These are phyloP conservation scores for Lacanobia wlatinum DNA, from an alignment of 2,888 invertebrate genomes.

Conservation along the genomic window DNA sequence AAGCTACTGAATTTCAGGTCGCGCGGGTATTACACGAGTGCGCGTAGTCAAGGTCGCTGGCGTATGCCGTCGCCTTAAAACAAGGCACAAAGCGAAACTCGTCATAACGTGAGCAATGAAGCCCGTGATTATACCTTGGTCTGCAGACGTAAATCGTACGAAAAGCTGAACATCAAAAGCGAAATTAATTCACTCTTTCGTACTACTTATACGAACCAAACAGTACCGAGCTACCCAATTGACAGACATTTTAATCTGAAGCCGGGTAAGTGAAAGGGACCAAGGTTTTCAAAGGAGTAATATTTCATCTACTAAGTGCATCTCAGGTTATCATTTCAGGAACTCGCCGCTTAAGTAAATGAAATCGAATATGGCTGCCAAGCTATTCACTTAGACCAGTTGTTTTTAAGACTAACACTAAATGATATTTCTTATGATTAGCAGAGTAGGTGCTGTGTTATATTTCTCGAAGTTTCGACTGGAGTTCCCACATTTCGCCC, in stretches of 20 bases:
- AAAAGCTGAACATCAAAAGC: background rate
- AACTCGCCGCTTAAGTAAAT: slow-evolving; percentile 11
- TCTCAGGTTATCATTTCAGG: slow-evolving; percentile 27
- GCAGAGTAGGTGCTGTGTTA: background rate
- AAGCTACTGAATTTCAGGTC: too few relatives aligned
- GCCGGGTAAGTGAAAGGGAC: slow-evolving; percentile 3
- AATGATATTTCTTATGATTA: background rate
- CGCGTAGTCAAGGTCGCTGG: too few relatives aligned
- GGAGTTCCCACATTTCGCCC: background rate
- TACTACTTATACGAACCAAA: background rate
- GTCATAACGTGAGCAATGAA: too few relatives aligned
- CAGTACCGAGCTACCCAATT: background rate
- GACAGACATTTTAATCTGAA: background rate
- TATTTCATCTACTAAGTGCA: slow-evolving; percentile 35
- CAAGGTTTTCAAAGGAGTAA: slow-evolving; percentile 21
- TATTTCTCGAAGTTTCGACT: background rate
- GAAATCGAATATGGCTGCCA: slow-evolving; percentile 21
- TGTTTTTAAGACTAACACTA: background rate
- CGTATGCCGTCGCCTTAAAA: too few relatives aligned
- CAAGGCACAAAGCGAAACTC: too few relatives aligned
- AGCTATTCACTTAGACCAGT: background rate
- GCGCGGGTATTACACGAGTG: too few relatives aligned
- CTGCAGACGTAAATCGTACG: background rate
- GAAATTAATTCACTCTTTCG: background rate
- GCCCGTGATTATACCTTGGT: too few relatives aligned